These are phyloP conservation scores for Amblyornis subalaris DNA, from an alignment of 2,113 vertebrate species.

Conservation along the genomic window DNA sequence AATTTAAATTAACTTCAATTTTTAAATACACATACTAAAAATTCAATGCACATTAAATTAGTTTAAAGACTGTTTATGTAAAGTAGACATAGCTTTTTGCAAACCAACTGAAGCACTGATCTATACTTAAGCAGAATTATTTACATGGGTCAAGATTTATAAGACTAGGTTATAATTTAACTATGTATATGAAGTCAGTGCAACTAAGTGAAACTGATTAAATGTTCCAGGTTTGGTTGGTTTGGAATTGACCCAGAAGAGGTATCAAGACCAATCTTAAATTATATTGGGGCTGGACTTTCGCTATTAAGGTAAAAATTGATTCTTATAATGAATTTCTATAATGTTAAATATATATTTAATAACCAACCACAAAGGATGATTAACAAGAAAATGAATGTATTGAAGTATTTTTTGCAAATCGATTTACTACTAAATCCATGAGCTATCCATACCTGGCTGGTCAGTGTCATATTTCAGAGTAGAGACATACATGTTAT, in stretches of 20 bases:
- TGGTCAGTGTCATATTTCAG: neutral
- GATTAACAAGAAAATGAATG: neutral
- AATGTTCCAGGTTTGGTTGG: constrained; percentile 83
- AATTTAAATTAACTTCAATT: neutral
- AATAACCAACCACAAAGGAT: neutral
- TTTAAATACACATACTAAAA: neutral
- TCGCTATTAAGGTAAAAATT: constrained; percentile 81
- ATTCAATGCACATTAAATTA: neutral
- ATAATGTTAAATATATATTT: neutral
- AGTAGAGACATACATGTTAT: neutral
- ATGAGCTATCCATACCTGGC: neutral
- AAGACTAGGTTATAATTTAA: neutral
- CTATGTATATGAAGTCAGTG: neutral
- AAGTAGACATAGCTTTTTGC: neutral
- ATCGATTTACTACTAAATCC: neutral
- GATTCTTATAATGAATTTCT: neutral
- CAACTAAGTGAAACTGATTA: neutral
- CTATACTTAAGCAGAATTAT: neutral
- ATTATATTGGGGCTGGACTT: constrained; percentile 84
- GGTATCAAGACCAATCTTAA: constrained; percentile 79
- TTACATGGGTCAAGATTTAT: neutral
- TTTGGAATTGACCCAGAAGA: constrained; percentile 85
- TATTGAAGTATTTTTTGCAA: neutral
- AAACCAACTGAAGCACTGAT: neutral
- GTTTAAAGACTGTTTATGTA: neutral